A percentile compares a stretch with the other conserved stretches of the same genome.
Evolutionary conservation across 2,113 vertebrate genomes (phyloP).

Genomic region (Hippocampus guttulatus): DNA sequence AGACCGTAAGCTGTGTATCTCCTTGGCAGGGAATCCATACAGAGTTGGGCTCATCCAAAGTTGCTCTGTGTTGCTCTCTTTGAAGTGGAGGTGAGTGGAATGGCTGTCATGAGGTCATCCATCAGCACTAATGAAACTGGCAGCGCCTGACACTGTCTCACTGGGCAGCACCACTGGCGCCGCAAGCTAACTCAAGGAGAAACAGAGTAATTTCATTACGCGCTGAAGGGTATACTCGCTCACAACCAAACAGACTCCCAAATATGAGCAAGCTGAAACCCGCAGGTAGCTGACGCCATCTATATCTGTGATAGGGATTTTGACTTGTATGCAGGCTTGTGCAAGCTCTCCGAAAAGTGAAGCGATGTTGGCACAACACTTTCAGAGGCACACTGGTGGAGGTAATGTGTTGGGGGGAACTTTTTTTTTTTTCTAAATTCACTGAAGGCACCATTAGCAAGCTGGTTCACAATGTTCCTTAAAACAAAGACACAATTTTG

Average conservation of each 20-base stretch:
- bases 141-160: conserved; percentile 60
- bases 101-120: conserved; percentile 68
- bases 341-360: conserved; percentile 16
- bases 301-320: background rate
- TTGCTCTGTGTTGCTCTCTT: conserved; percentile 33
- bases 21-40: background rate
- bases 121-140: conserved; percentile 71
- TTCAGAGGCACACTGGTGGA: conserved; percentile 11
- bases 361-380: conserved; percentile 14
- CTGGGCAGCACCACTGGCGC: conserved; percentile 62
- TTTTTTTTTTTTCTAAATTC: conserved; percentile 11
- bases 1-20: background rate
- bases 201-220: conserved; percentile 66
- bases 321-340: conserved; percentile 5
- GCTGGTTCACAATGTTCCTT: conserved; percentile 66
- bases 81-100: conserved; percentile 58
- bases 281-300: background rate
- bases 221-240: conserved; percentile 21
- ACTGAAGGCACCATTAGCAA: conserved; percentile 28
- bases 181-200: conserved; percentile 63
- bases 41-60: conserved; percentile 33
- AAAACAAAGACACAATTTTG: conserved; percentile 65
- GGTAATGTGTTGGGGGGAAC: conserved; percentile 13
- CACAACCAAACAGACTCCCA: too few species aligned
- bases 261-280: background rate